Evolutionary conservation across 2,888 invertebrate genomes (phyloP), one percentile per base, ranked within the genome.

Genomic region (Phania funesta): DNA sequence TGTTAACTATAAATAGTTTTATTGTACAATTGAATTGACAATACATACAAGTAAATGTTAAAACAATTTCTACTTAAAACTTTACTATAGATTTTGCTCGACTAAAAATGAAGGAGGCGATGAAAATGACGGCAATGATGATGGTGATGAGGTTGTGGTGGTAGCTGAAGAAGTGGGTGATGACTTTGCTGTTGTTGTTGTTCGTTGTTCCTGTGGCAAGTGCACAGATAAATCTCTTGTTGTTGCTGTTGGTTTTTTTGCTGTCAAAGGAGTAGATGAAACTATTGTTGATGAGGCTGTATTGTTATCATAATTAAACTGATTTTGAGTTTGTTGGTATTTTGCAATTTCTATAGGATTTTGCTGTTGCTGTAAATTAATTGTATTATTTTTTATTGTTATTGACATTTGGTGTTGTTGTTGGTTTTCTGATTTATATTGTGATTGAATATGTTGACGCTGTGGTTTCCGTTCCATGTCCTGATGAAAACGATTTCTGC

Each of bases 401-500:
- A 32, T 50, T 38, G 65, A 41, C 35, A 32, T n/a, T 20, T 64
- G 70, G n/a, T 70, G 58, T 11, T 71, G 50, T 29, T 58, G 29
- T 60, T 56, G 46, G 5, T 46, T 58, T 76, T 76, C 35, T 58
- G 65, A 60, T 24, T 77, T 60, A 32, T 83, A 65, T 44, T 78
- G 70, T 50, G 54, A 46, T 74, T 70, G 79, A 54, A 64, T 41
- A 44, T 78, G 67, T 54, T 71, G 70, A 18, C 52, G 67, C 29
- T 68, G 64, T 54, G 26, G 70, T 18, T 65, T 65, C 24, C 81
- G 80, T 18, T 76, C 60, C 9, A 56, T 32, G 50, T 84, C 75
- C 65, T 79, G 81, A 83, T 85, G 84, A 76, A 83, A 85, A 41
- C 84, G 86, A 85, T 86, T 85, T 64, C 85, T 58, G n/a, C 85